A percentile compares a stretch with the other conserved stretches of the same genome.
Conservation (phyloP, 1,140 invertebrate genomes). For the Pseudomyrmex sp. region DNA sequence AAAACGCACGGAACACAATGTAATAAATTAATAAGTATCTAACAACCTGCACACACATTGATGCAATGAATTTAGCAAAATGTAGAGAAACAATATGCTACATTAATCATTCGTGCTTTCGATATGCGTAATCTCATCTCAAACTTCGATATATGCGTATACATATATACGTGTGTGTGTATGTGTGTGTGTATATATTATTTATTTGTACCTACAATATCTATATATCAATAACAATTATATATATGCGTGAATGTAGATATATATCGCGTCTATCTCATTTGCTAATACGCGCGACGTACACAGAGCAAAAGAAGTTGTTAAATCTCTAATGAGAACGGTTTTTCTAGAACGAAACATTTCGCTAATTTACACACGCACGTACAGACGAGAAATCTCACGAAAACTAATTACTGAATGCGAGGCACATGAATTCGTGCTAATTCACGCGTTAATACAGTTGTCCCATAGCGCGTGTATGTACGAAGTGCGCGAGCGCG, state of each 20-base stretch:
- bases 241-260: too few species aligned
- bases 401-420: slow-evolving; percentile 67
- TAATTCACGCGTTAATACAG: slow-evolving; percentile 67
- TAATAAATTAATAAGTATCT: slow-evolving; percentile 64
- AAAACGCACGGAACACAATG: slow-evolving; percentile 57
- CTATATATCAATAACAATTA: too few species aligned
- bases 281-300: too few species aligned
- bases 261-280: too few species aligned
- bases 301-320: background rate
- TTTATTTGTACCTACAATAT: too few species aligned
- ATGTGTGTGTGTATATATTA: too few species aligned
- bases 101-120: slow-evolving; percentile 39
- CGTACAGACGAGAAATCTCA: slow-evolving; percentile 57
- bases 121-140: slow-evolving; percentile 23
- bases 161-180: too few species aligned
- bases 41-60: slow-evolving; percentile 27
- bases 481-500: slow-evolving; percentile 41
- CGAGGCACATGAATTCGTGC: slow-evolving; percentile 45
- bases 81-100: slow-evolving; percentile 17
- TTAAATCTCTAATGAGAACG: background rate
- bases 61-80: slow-evolving; percentile 56
- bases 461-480: background rate
- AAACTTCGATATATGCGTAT: slow-evolving; percentile 6
- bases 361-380: slow-evolving; percentile 42
- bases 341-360: background rate